Evolutionary conservation across 2,113 vertebrate species (phyloP), one percentile per base, ranked within the genome.

Genomic region (Tychaedon coryphoeus): DNA sequence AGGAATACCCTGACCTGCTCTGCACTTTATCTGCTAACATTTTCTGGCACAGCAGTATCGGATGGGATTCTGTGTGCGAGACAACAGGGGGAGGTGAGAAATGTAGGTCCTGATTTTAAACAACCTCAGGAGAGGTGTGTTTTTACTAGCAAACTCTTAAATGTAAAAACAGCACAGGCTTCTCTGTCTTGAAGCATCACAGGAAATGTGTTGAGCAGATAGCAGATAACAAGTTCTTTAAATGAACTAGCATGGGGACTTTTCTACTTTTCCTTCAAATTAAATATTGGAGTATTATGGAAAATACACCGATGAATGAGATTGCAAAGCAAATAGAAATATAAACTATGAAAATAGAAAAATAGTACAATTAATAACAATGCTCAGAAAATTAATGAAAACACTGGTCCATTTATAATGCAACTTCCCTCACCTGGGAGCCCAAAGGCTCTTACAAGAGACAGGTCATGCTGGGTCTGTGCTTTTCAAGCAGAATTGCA

Each of bases 1-100:
- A 98, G 97, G 97, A 97, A 97, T 91, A 92, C 84, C 19, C 34
- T 97, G 97, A 97, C 97, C 97, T 89, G 94, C 92, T 94, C 94
- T 90, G 96, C 95, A 95, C 95, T 96, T 92, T 47, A 86, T 95
- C 96, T 71, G 66, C 94, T 97, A 89, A 97, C 76, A 6, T 95
- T 67, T 84, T 91, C 87, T 90, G 88, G 86, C 83, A 69, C 62
- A 75, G 93, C 79, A 76, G 47, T 56, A 71, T 69, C 12, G 12
- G 85, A 61, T 47, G 56, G 45, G 91, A 61, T 43, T 92, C 85
- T 38, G n/a, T 64, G 28, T 83, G 84, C 56, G 65, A 84, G n/a
- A 84, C 36, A 79, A 56, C 65, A 86, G 57, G 12, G 74, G 77
- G 71, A 83, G 40, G 45, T 73, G 57, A 56, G 73, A 43, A 72